These are phyloP conservation scores for Gallinago undulata DNA, from an alignment of 2,113 vertebrate species.

Conservation along the genomic window DNA sequence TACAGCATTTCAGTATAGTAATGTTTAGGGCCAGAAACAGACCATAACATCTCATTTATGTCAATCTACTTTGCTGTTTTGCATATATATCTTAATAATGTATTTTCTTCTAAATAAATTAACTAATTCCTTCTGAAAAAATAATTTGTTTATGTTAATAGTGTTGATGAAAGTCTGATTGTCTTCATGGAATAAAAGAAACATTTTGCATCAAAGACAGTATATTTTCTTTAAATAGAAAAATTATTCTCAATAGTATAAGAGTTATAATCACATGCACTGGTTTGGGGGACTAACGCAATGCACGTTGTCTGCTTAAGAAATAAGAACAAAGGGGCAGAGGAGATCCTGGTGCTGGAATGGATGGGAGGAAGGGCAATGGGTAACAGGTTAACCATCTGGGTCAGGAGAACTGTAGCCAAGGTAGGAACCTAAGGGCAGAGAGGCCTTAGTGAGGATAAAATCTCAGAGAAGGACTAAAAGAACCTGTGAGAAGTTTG, in stretches of 20 bases:
- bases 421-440: not conserved
- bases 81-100: not conserved
- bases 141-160: not conserved
- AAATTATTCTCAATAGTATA: not conserved
- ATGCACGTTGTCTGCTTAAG: not conserved
- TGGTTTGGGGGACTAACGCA: not conserved
- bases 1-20: not conserved
- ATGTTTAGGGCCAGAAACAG: not conserved
- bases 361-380: not conserved
- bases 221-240: not conserved
- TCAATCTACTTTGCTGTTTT: not conserved
- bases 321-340: not conserved
- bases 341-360: not conserved
- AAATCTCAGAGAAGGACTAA: not conserved
- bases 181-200: not conserved
- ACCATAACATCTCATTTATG: not conserved
- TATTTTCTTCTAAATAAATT: slow-evolving; percentile 20
- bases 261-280: not conserved
- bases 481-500: not conserved
- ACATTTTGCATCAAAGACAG: not conserved
- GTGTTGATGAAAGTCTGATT: not conserved
- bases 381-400: not conserved
- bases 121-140: not conserved
- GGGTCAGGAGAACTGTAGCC: not conserved
- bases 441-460: not conserved